A percentile compares a stretch with the other conserved stretches of the same genome.
phyloP scores from a whole-genome alignment of 2,888 invertebrate species.

The Tuta absoluta region DNA sequence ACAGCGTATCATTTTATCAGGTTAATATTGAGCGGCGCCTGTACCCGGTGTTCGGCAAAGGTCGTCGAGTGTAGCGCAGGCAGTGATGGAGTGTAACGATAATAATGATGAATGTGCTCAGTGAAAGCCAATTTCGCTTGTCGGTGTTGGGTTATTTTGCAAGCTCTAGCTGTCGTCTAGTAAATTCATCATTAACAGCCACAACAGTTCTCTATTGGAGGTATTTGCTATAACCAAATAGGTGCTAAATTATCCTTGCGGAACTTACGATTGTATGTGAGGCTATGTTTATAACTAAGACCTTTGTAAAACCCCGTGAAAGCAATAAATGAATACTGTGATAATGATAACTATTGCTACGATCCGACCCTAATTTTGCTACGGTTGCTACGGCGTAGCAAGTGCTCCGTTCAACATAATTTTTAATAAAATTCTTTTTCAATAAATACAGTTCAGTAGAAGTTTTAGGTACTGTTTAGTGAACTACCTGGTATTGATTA shows the following conservation, averaged over 20 bases:
- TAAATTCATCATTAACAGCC: not conserved
- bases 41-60: constrained; percentile 1
- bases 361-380: not conserved
- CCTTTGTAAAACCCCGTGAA: no score
- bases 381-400: not conserved
- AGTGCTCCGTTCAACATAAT: not conserved
- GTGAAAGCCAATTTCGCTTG: not conserved
- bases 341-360: not conserved
- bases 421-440: no score
- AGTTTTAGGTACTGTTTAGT: no score
- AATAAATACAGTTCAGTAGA: no score
- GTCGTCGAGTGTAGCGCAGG: constrained; percentile 1
- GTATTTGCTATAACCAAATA: no score
- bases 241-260: no score
- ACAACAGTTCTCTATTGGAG: not conserved
- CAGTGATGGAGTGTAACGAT: not conserved
- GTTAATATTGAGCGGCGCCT: constrained; percentile 10
- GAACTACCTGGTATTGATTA: no score
- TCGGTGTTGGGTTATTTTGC: not conserved
- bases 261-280: no score
- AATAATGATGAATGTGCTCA: constrained; percentile 1
- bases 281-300: no score
- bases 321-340: no score
- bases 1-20: constrained; percentile 29
- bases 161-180: not conserved